These are phyloP conservation scores for Punctoribates punctum DNA, from an alignment of 2,888 invertebrate species.

Conservation along the genomic window DNA sequence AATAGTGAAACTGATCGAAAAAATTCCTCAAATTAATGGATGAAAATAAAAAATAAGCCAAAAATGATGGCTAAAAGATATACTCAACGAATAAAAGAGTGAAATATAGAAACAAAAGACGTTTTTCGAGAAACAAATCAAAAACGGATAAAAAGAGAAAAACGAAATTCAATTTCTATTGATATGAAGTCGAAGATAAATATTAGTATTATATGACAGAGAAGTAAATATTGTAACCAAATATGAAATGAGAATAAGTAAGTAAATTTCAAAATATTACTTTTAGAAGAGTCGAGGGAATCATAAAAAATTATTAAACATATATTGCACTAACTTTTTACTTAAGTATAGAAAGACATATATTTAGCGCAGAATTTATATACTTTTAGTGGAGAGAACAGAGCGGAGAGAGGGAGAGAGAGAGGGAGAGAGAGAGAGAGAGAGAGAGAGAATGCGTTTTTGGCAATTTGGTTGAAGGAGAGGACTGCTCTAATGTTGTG, in stretches of 20 bases:
- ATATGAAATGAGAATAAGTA: conserved; percentile 4
- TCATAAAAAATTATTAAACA: conserved; percentile 30
- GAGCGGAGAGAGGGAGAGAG: conserved; percentile 6
- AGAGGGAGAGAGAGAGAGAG: conserved; percentile 28
- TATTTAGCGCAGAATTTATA: not conserved
- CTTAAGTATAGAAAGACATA: not conserved
- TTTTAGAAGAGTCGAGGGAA: conserved; percentile 9
- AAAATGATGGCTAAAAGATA: too few species aligned
- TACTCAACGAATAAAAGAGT: too few species aligned
- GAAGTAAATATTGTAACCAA: conserved; percentile 25
- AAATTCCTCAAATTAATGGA: too few species aligned
- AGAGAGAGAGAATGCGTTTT: conserved; percentile 14
- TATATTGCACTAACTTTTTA: conserved; percentile 21
- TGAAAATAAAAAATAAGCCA: too few species aligned
- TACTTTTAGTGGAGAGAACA: not conserved
- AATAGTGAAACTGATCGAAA: too few species aligned
- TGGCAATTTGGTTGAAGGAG: conserved; percentile 27
- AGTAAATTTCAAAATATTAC: not conserved
- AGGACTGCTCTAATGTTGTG: conserved; percentile 34
- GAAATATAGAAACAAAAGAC: not conserved
- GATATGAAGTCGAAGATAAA: not conserved
- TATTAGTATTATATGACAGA: not conserved
- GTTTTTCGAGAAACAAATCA: not conserved
- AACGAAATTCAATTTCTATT: not conserved
- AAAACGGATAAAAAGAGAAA: not conserved